Evolutionary conservation across 1,140 invertebrate species (phyloP).

Genomic region (Ptiloglossa arizonensis): DNA sequence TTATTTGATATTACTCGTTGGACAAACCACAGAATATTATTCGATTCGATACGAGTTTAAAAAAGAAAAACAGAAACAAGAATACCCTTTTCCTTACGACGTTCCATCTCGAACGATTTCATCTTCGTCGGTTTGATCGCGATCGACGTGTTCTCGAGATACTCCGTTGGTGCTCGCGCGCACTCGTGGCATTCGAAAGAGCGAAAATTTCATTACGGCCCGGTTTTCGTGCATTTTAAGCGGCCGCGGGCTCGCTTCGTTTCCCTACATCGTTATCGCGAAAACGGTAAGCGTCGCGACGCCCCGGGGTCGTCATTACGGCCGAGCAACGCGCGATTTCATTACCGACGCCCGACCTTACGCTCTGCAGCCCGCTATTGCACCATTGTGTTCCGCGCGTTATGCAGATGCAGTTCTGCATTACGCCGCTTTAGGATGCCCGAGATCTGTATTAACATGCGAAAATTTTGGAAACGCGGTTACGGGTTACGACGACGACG

Average conservation of each 20-base stretch:
- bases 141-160: neutral
- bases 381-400: slow-evolving; percentile 50
- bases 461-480: slow-evolving; percentile 49
- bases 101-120: too few relatives aligned
- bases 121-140: too few relatives aligned
- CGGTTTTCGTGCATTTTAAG: slow-evolving; percentile 27
- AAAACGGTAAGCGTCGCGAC: slow-evolving; percentile 49
- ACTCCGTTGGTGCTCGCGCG: too few relatives aligned
- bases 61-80: too few relatives aligned
- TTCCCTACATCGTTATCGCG: slow-evolving; percentile 49
- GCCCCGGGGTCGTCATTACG: slow-evolving; percentile 54
- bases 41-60: too few relatives aligned
- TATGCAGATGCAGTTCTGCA: slow-evolving; percentile 51
- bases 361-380: slow-evolving; percentile 29
- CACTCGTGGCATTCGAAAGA: neutral
- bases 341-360: slow-evolving; percentile 51
- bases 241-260: slow-evolving; percentile 4
- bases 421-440: slow-evolving; percentile 23
- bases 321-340: slow-evolving; percentile 52
- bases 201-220: slow-evolving; percentile 29
- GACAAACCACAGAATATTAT: too few relatives aligned
- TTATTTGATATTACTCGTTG: too few relatives aligned
- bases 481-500: neutral
- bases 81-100: too few relatives aligned
- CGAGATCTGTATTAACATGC: slow-evolving; percentile 47